phyloP scores from a whole-genome alignment of 2,113 vertebrate species.

The Crotalus helleri region DNA sequence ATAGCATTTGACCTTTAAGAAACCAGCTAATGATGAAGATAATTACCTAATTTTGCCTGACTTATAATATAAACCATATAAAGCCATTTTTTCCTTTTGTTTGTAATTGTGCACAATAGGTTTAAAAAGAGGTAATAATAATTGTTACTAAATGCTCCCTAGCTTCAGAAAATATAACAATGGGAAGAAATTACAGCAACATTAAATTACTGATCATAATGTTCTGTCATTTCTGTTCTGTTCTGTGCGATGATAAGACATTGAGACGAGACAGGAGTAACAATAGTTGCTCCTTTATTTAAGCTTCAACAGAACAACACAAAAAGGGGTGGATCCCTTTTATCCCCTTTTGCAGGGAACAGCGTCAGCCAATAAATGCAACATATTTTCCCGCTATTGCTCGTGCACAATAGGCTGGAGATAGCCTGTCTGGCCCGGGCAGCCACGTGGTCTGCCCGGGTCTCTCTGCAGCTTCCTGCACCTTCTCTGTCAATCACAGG shows the following conservation, averaged over 20 bases:
- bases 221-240: slow-evolving; percentile 22
- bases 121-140: slow-evolving; percentile 14
- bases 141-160: slow-evolving; percentile 35
- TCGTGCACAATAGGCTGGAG: too few species aligned
- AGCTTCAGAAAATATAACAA: slow-evolving; percentile 19
- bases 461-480: too few species aligned
- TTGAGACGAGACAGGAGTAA: too few species aligned
- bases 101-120: slow-evolving; percentile 7
- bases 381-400: too few species aligned
- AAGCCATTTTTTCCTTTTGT: slow-evolving; percentile 13
- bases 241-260: background rate
- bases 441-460: too few species aligned
- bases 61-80: background rate
- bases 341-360: too few species aligned
- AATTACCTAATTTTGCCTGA: slow-evolving; percentile 17
- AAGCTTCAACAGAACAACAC: too few species aligned
- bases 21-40: slow-evolving; percentile 31
- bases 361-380: too few species aligned
- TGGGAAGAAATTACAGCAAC: slow-evolving; percentile 31
- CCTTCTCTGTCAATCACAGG: too few species aligned
- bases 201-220: slow-evolving; percentile 12
- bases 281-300: too few species aligned
- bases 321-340: too few species aligned
- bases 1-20: slow-evolving; percentile 35
- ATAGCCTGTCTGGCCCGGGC: too few species aligned